A percentile compares a stretch with the other conserved stretches of the same genome.
Evolutionary conservation across 2,888 invertebrate genomes (phyloP).

Genomic region (Pristionchus exspectatus): DNA sequence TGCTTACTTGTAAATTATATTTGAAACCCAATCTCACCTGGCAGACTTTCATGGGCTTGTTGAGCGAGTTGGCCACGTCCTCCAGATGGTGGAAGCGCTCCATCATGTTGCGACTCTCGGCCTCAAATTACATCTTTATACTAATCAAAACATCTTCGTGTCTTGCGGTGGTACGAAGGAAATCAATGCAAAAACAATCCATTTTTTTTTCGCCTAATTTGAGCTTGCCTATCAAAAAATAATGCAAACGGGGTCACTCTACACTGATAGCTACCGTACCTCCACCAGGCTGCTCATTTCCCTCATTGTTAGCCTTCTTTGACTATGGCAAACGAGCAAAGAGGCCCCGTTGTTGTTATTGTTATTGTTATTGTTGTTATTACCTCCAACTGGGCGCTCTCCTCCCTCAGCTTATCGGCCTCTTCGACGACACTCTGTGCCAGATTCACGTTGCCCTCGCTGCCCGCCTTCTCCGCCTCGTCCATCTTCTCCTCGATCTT

Average conservation of each 20-base stretch:
- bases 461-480: constrained; percentile 55
- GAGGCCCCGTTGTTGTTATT: too few relatives aligned
- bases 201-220: too few relatives aligned
- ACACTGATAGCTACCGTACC: background rate
- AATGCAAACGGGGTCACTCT: too few relatives aligned
- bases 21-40: constrained; percentile 19
- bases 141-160: too few relatives aligned
- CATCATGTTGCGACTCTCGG: constrained; percentile 25
- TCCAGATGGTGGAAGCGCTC: constrained; percentile 54
- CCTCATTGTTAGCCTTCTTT: too few relatives aligned
- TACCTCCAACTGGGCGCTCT: constrained; percentile 43
- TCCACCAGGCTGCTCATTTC: too few relatives aligned
- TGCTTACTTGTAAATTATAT: too few relatives aligned
- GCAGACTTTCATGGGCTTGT: constrained; percentile 56
- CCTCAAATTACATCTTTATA: background rate
- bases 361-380: too few relatives aligned
- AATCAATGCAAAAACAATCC: too few relatives aligned
- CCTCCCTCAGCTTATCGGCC: constrained; percentile 48
- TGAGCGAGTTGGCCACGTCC: constrained; percentile 55
- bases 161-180: too few relatives aligned
- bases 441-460: constrained; percentile 46
- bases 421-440: constrained; percentile 52
- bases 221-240: too few relatives aligned
- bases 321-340: too few relatives aligned
- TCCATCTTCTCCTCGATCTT: constrained; percentile 54